Evolutionary conservation across 92 coral and sea anemone species (phyloP), one percentile per base, ranked within the genome.

Genomic region (Anthopleura xanthogrammica): DNA sequence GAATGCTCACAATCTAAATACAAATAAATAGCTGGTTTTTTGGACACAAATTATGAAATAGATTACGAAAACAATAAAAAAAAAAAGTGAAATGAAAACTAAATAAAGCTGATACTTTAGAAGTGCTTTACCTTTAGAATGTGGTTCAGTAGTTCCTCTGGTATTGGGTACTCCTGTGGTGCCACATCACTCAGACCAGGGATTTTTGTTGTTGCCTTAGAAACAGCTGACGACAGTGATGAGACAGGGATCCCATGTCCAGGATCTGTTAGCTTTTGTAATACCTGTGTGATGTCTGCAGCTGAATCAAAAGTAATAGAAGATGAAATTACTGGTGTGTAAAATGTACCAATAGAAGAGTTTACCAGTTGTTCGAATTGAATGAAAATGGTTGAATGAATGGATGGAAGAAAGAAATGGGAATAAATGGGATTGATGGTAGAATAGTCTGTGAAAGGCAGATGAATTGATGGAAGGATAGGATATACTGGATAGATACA

Each of bases 191-290:
- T 86, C 72, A 94, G 84, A 75, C 90, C 88, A 7, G 99, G 89
- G 57, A 96, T 90, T 77, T 86, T 87, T 36, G 96, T 89, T 56
- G 98, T 95, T 71, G 99, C 99, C 79, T 92, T 92, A 85, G 94
- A 86, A 84, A 96, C 99, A 89, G 95, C 99, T 43, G 98, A 87
- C 12, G 95, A 90, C 52, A 96, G 72, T 14, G 97, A 92, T 1
- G 99, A 82, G 54, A 92, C 98, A 58, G 97, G 92, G 13, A 88
- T 83, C 73, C 88, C 88, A 56, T 89, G 98, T 3, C 93, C 89
- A 52, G 95, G 98, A 29, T 96, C 98, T 79, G 98, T 92, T 48
- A 96, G 91, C 68, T 90, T 92, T 86, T 96, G 98, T 70, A 96
- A 85, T 5, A 97, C 99, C 56, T 94, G 94, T 16, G 99, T 91